These are phyloP conservation scores for Dicrostonyx torquatus DNA, from an alignment of 2,797 vertebrate genomes.

Conservation along the genomic window DNA sequence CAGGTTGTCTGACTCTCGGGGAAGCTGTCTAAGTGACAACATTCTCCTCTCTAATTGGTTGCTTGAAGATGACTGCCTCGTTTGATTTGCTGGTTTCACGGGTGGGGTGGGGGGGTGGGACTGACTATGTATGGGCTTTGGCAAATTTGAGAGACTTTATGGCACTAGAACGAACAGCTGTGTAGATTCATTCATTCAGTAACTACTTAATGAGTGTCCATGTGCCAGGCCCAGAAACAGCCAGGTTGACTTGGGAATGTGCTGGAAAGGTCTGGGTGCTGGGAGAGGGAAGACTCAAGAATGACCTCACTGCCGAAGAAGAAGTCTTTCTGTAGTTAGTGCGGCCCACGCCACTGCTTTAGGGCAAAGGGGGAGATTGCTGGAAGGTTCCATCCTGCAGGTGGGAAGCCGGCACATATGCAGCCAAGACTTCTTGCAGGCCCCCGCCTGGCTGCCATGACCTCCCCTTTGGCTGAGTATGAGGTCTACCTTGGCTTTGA, in stretches of 20 bases:
- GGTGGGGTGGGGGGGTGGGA: not conserved
- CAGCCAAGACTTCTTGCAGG: not conserved
- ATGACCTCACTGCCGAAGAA: not conserved
- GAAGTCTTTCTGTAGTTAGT: not conserved
- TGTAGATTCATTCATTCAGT: not conserved
- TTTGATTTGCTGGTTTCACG: not conserved
- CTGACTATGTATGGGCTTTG: not conserved
- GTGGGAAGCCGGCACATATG: not conserved
- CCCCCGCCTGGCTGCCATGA: constrained; percentile 39
- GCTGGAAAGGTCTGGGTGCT: not conserved
- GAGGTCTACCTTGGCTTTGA: constrained; percentile 76
- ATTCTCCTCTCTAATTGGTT: not conserved
- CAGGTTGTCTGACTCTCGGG: not conserved
- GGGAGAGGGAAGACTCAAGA: not conserved
- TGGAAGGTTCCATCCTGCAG: not conserved
- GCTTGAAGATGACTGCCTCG: not conserved
- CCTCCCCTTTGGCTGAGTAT: constrained; percentile 64
- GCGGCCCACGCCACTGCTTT: not conserved
- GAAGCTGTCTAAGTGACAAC: not conserved
- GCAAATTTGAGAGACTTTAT: not conserved
- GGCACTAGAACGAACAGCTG: not conserved
- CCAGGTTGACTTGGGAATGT: not conserved
- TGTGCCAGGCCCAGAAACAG: not conserved
- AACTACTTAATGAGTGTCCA: not conserved
- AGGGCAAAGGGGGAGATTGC: not conserved